Percentiles rank a stretch among this genome's conserved stretches.
Evolutionary conservation across 1,140 invertebrate species (phyloP).

Genomic region (Ruditapes philippinarum): DNA sequence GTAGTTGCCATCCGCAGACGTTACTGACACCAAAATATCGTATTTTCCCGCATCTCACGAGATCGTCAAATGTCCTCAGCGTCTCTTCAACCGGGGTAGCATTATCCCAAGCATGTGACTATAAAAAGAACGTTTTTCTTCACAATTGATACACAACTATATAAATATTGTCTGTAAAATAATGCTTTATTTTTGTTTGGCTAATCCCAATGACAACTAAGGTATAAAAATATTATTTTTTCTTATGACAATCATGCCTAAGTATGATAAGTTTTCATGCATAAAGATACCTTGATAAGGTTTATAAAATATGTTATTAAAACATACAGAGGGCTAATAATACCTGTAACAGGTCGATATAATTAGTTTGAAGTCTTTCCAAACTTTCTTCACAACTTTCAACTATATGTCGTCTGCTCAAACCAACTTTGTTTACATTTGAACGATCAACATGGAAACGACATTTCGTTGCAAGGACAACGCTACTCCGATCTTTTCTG

Average conservation of each 20-base stretch:
- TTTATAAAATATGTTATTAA: too few relatives aligned
- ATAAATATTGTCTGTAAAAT: too few relatives aligned
- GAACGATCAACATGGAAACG: conserved; percentile 48
- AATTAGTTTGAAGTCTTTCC: conserved; percentile 71
- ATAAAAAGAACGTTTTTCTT: neutral
- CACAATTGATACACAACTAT: too few relatives aligned
- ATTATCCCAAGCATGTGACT: conserved; percentile 76
- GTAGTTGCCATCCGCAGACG: conserved; percentile 79
- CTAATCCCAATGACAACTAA: too few relatives aligned
- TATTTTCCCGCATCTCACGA: conserved; percentile 78
- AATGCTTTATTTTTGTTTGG: too few relatives aligned
- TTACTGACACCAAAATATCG: conserved; percentile 81
- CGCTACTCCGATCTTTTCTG: conserved; percentile 66
- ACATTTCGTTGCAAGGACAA: conserved; percentile 77
- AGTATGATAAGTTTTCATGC: too few relatives aligned
- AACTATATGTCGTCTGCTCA: conserved; percentile 77
- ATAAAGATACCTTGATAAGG: too few relatives aligned
- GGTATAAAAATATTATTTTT: too few relatives aligned
- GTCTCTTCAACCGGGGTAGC: conserved; percentile 78
- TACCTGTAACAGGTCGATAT: conserved; percentile 77
- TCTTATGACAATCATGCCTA: too few relatives aligned
- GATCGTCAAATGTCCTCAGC: conserved; percentile 75
- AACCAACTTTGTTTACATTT: conserved; percentile 68
- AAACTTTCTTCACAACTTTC: conserved; percentile 72
- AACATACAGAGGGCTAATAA: too few relatives aligned